These are phyloP conservation scores for Melolontha melolontha DNA, from an alignment of 2,888 invertebrate species.

Conservation along the genomic window DNA sequence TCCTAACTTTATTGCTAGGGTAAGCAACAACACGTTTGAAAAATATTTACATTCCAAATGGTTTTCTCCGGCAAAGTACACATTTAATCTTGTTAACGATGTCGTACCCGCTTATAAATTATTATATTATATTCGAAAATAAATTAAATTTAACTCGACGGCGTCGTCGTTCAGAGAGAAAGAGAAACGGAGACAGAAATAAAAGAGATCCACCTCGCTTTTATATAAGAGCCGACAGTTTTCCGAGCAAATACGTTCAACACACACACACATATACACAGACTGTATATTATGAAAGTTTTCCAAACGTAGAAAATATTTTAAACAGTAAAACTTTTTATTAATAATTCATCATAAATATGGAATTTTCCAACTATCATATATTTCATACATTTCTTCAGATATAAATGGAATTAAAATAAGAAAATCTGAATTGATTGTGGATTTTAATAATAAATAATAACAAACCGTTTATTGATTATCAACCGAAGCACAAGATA, in stretches of 20 bases:
- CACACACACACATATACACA: too few species aligned
- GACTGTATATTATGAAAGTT: conserved; percentile 1
- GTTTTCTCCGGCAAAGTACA: conserved; percentile 51
- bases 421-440: too few species aligned
- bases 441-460: too few species aligned
- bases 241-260: too few species aligned
- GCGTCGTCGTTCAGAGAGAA: neutral
- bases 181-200: neutral
- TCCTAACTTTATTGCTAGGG: conserved; percentile 42
- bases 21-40: conserved; percentile 48
- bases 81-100: conserved; percentile 53
- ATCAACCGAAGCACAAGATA: too few species aligned
- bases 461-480: too few species aligned
- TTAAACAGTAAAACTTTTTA: conserved; percentile 12
- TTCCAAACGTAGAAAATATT: conserved; percentile 16
- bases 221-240: too few species aligned
- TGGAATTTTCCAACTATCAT: too few species aligned
- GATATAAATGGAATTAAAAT: too few species aligned
- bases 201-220: neutral
- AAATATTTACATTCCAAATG: conserved; percentile 53
- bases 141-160: conserved; percentile 36
- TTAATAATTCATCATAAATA: neutral
- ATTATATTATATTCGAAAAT: conserved; percentile 47
- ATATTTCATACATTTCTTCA: too few species aligned
- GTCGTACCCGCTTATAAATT: conserved; percentile 49